Percentiles rank a stretch among this genome's conserved stretches.
phyloP scores from a whole-genome alignment of 2,113 vertebrate genomes.

The Orcinus orca region DNA sequence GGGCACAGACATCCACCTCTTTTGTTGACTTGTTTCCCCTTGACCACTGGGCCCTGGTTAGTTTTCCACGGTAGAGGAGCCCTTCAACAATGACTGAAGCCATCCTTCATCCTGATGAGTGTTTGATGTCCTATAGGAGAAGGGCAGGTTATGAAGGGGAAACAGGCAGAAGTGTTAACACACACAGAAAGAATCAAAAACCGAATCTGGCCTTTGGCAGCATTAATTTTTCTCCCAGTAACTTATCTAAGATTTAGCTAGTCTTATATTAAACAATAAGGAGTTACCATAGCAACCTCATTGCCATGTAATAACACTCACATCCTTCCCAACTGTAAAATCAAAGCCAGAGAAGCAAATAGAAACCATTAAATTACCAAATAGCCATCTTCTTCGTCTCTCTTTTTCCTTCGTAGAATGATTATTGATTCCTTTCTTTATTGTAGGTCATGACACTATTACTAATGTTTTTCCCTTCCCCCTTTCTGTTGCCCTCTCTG shows the following conservation, averaged over 20 bases:
- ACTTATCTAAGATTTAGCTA: conserved; percentile 80
- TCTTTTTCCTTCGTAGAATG: conserved; percentile 29
- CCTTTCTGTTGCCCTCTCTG: not conserved
- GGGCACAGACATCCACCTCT: not conserved
- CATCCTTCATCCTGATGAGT: not conserved
- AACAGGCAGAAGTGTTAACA: conserved; percentile 12
- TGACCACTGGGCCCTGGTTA: not conserved
- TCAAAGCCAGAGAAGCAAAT: conserved; percentile 71
- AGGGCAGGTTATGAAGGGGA: conserved; percentile 11
- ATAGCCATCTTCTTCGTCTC: conserved; percentile 41
- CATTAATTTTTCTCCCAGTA: conserved; percentile 71
- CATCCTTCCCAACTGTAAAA: conserved; percentile 71
- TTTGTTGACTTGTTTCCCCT: not conserved
- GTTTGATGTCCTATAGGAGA: not conserved
- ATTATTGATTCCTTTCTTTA: conserved; percentile 63
- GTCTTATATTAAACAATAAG: conserved; percentile 80
- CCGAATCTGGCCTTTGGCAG: conserved; percentile 61
- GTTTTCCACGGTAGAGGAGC: not conserved
- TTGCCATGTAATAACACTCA: conserved; percentile 64
- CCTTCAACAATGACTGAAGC: not conserved
- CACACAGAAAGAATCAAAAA: conserved; percentile 50
- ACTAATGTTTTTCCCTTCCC: not conserved
- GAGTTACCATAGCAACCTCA: conserved; percentile 73
- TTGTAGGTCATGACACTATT: conserved; percentile 40
- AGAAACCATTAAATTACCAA: conserved; percentile 73